phyloP scores from a whole-genome alignment of 2,113 vertebrate genomes.

The Pangasianodon gigas region DNA sequence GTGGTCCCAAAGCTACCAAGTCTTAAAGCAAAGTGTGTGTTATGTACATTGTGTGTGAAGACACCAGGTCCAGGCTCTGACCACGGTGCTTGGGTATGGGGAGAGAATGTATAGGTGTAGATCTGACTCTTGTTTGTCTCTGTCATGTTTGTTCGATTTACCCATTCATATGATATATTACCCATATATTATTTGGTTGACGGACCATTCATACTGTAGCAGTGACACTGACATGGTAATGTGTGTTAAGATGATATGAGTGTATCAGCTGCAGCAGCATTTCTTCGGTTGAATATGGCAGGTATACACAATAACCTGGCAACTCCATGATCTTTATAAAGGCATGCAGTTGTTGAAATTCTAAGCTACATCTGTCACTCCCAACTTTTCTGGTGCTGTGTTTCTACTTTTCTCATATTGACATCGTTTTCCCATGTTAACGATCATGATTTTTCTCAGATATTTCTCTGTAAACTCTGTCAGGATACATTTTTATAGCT shows the following conservation, averaged over 20 bases:
- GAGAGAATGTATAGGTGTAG: neutral
- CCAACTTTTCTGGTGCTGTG: neutral
- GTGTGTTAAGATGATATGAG: neutral
- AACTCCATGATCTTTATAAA: neutral
- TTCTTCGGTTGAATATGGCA: neutral
- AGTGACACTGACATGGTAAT: neutral
- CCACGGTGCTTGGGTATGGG: neutral
- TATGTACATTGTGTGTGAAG: conserved; percentile 9
- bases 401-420: neutral
- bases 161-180: neutral
- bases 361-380: neutral
- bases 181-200: neutral
- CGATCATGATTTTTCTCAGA: neutral
- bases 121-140: neutral
- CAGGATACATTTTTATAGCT: neutral
- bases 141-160: neutral
- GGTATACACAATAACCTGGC: neutral
- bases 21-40: neutral
- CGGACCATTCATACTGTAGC: neutral
- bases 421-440: neutral
- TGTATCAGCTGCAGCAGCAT: neutral
- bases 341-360: neutral
- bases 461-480: neutral
- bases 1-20: conserved; percentile 16
- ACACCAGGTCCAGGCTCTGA: neutral